Percentiles rank a stretch among this genome's conserved stretches.
These are phyloP conservation scores for Ypsolopha scabrella DNA, from an alignment of 2,888 invertebrate species.

Conservation along the genomic window DNA sequence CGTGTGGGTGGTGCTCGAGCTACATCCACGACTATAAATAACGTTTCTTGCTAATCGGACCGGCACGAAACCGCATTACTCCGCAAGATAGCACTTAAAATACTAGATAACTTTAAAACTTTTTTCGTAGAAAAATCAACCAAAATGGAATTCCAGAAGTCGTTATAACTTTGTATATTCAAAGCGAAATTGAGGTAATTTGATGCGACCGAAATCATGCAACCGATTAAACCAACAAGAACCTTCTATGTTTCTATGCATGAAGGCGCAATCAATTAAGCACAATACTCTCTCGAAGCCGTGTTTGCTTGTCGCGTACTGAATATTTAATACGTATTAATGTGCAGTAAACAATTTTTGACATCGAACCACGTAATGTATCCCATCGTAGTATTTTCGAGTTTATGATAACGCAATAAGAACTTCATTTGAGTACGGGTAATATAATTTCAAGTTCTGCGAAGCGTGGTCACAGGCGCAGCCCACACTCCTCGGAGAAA, in stretches of 20 bases:
- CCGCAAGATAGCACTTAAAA: not conserved
- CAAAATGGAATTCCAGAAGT: too few species aligned
- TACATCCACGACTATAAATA: constrained; percentile 16
- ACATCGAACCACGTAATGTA: too few species aligned
- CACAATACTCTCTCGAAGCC: not conserved
- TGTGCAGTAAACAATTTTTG: constrained; percentile 17
- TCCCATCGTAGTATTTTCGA: too few species aligned
- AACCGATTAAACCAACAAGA: not conserved
- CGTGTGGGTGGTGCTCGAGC: constrained; percentile 30
- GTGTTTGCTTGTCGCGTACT: constrained; percentile 9
- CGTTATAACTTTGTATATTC: not conserved
- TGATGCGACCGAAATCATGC: not conserved
- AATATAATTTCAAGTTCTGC: not conserved
- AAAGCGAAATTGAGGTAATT: not conserved
- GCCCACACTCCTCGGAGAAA: not conserved
- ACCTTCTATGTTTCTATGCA: not conserved
- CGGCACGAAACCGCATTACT: constrained; percentile 5
- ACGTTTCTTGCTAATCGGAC: constrained; percentile 19
- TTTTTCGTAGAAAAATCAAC: too few species aligned
- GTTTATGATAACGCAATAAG: too few species aligned
- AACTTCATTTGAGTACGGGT: too few species aligned
- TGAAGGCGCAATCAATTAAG: constrained; percentile 1
- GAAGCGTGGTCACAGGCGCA: not conserved
- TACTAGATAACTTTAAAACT: too few species aligned
- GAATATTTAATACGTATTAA: constrained; percentile 25